phyloP scores from a whole-genome alignment of 1,140 invertebrate species.

The Formica exsecta region DNA sequence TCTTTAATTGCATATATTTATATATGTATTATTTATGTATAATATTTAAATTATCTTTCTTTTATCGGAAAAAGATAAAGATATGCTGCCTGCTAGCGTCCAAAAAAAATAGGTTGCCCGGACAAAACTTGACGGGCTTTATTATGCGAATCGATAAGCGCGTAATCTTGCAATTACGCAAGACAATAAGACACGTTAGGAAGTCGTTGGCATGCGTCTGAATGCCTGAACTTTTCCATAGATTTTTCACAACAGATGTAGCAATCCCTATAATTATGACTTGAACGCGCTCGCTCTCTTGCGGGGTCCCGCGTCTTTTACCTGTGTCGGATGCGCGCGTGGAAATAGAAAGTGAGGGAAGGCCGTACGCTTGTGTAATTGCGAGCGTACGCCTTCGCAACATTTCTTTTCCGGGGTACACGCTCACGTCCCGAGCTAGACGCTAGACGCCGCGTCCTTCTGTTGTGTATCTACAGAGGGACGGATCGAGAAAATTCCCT shows the following conservation, averaged over 20 bases:
- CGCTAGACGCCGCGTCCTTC: slow-evolving; percentile 22
- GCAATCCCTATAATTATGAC: slow-evolving; percentile 69
- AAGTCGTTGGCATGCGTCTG: not conserved
- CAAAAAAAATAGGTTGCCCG: slow-evolving; percentile 5
- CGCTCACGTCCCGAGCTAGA: slow-evolving; percentile 21
- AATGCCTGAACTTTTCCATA: slow-evolving; percentile 55
- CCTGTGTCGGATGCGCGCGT: slow-evolving; percentile 76
- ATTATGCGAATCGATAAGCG: slow-evolving; percentile 39
- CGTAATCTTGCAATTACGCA: slow-evolving; percentile 38
- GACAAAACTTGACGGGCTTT: not conserved
- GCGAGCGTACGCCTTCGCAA: slow-evolving; percentile 65
- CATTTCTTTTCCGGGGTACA: slow-evolving; percentile 78
- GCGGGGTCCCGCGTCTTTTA: slow-evolving; percentile 38
- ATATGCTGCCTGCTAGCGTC: too few relatives aligned
- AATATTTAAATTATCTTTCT: not conserved
- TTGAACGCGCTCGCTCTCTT: slow-evolving; percentile 43
- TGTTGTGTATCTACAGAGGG: not conserved
- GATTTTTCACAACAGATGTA: slow-evolving; percentile 72
- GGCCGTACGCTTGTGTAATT: slow-evolving; percentile 61
- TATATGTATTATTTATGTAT: not conserved
- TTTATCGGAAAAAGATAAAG: too few relatives aligned
- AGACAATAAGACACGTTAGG: slow-evolving; percentile 28
- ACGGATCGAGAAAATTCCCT: slow-evolving; percentile 8
- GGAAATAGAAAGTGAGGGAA: slow-evolving; percentile 85
- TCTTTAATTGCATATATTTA: not conserved